Base-by-base conservation (phyloP, 2,888 invertebrate species). In the Emesis russula region DNA sequence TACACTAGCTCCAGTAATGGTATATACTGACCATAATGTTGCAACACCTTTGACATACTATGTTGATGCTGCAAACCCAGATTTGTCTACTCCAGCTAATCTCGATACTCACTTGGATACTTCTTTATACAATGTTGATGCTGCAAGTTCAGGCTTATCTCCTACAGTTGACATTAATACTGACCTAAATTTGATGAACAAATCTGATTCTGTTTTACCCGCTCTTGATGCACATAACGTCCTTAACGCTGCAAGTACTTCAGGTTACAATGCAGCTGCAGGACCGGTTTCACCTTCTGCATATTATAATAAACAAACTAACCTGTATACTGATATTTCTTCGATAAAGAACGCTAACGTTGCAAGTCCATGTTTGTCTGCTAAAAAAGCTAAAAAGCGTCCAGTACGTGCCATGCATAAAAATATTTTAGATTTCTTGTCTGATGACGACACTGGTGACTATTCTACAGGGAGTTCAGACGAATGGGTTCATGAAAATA, bases 381-480 rank as follows among this genome's bases (percentile, higher is more conserved):
- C 53, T 75, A 75, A 75, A 58, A 48, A 48, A 75, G 53, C 75
- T 53, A 75, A 75, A 75, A 75, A 75, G 58, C 48, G 53, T 53
- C 53, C 48, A 53, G 75, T 53, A 75, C 75, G 44, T 75, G 53
- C 53, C 75, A 75, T 75, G 53, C 75, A 75, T 53, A 75, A 86
- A 78, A 86, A 86, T 76, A 73, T 86, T 79, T 74, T 86, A 73
- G 86, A 86, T 53, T 86, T 80, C 41, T 83, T 83, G 73, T 78
- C 73, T 70, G 88, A 88, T 83, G 83, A 88, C 31, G 85, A 88
- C 41, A 77, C 73, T 76, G 80, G 68, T 73, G 88, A 88, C 77
- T 88, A 81, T 88, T 88, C 85, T 80, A 80, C 85, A 83, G 85
- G 88, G 36, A 88, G 88, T 85, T 74, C 78, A 71, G 83, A 84